Conservation (phyloP, 2,888 invertebrate species). For the Tipula helvola region DNA sequence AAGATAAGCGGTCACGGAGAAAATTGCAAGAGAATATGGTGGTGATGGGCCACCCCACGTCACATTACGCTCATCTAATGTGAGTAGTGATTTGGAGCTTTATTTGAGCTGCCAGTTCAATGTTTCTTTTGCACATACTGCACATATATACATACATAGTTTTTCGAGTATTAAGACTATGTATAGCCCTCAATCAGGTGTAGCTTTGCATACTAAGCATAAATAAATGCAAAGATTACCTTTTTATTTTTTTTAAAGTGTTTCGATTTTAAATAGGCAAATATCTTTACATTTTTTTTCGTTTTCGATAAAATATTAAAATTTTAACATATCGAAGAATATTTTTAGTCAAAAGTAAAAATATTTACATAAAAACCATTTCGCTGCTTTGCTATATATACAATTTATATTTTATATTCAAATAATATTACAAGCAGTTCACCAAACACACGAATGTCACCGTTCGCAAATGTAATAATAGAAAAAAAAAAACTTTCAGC, state of each 20-base stretch:
- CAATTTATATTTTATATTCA: not conserved
- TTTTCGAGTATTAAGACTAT: too few relatives aligned
- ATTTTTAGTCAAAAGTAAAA: not conserved
- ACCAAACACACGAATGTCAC: slow-evolving; percentile 4
- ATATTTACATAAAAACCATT: not conserved
- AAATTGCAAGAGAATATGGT: too few relatives aligned
- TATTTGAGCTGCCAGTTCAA: too few relatives aligned
- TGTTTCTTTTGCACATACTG: too few relatives aligned
- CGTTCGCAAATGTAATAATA: not conserved
- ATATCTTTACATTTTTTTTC: not conserved
- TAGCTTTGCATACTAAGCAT: not conserved
- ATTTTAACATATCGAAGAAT: not conserved
- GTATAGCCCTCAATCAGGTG: too few relatives aligned
- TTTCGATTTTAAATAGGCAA: not conserved
- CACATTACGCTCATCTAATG: too few relatives aligned
- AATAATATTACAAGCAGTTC: not conserved
- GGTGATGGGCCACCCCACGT: too few relatives aligned
- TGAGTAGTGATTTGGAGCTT: too few relatives aligned
- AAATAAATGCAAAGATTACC: not conserved
- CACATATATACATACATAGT: too few relatives aligned
- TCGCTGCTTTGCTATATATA: not conserved
- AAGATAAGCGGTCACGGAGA: too few relatives aligned
- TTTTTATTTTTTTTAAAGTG: not conserved
- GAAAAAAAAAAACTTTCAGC: not conserved
- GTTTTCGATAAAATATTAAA: not conserved